Evolutionary conservation across 2,113 vertebrate species (phyloP).

Genomic region (Antennarius striatus): DNA sequence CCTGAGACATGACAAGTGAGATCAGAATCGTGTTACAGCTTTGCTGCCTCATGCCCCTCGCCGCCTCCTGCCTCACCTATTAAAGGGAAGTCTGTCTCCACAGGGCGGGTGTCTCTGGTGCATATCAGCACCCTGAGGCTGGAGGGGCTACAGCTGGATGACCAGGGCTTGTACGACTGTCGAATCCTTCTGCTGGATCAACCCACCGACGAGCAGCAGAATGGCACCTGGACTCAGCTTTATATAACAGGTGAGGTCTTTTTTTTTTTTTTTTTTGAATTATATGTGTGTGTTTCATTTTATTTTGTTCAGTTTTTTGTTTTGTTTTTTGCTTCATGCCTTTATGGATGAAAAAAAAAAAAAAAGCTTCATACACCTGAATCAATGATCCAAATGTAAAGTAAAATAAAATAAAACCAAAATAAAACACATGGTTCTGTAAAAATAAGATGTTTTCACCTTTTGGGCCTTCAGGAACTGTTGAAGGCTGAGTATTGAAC

Average conservation of each 20-base stretch:
- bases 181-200: conserved; percentile 87
- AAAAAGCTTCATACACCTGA: background rate
- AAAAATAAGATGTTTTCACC: too few relatives aligned
- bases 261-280: background rate
- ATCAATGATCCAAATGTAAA: background rate
- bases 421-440: too few relatives aligned
- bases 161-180: conserved; percentile 94
- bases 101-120: conserved; percentile 87
- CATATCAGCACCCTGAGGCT: conserved; percentile 83
- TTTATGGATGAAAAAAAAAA: background rate
- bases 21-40: conserved; percentile 6
- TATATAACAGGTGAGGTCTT: conserved; percentile 83
- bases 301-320: background rate
- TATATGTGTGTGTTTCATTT: background rate
- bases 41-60: background rate
- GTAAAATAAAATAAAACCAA: too few relatives aligned
- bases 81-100: conserved; percentile 2
- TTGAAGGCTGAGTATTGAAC: too few relatives aligned
- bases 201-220: conserved; percentile 83
- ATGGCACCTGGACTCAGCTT: conserved; percentile 90
- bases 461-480: too few relatives aligned
- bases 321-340: too few relatives aligned
- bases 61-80: conserved; percentile 4
- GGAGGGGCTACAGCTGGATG: conserved; percentile 81
- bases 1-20: conserved; percentile 26